Conservation (phyloP, 2,797 vertebrate species). For the Nyctalus aviator region DNA sequence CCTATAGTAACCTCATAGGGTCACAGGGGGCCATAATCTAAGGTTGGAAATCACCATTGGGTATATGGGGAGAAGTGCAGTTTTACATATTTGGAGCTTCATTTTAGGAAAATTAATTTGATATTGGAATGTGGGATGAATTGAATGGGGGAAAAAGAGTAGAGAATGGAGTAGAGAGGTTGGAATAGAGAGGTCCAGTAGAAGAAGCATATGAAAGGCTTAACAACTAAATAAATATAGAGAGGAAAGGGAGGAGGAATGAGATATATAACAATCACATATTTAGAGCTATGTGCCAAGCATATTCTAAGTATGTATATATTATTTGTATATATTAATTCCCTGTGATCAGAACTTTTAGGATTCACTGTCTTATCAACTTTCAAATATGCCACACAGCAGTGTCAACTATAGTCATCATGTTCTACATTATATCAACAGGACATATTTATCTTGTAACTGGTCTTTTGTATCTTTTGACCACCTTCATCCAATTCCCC, state of each 20-base stretch:
- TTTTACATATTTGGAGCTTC: not conserved
- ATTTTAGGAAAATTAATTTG: conserved; percentile 34
- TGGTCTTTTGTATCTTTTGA: not conserved
- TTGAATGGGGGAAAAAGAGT: not conserved
- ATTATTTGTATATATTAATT: not conserved
- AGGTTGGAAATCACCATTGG: not conserved
- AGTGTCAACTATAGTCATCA: not conserved
- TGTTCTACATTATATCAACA: not conserved
- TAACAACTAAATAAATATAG: not conserved
- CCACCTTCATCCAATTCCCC: not conserved
- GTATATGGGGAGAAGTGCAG: not conserved
- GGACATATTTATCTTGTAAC: not conserved
- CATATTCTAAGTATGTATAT: not conserved
- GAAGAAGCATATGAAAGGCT: not conserved
- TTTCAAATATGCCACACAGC: not conserved
- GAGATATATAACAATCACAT: not conserved
- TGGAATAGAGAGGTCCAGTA: not conserved
- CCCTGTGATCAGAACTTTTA: not conserved
- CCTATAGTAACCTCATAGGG: not conserved
- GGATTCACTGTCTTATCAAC: not conserved
- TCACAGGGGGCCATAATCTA: not conserved
- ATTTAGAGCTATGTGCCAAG: not conserved
- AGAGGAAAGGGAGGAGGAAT: not conserved
- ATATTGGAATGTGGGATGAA: not conserved
- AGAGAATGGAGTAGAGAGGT: not conserved